A percentile compares a stretch with the other conserved stretches of the same genome.
Conservation (phyloP, 2,797 vertebrate species). For the Triplophysa yarkandensis region DNA sequence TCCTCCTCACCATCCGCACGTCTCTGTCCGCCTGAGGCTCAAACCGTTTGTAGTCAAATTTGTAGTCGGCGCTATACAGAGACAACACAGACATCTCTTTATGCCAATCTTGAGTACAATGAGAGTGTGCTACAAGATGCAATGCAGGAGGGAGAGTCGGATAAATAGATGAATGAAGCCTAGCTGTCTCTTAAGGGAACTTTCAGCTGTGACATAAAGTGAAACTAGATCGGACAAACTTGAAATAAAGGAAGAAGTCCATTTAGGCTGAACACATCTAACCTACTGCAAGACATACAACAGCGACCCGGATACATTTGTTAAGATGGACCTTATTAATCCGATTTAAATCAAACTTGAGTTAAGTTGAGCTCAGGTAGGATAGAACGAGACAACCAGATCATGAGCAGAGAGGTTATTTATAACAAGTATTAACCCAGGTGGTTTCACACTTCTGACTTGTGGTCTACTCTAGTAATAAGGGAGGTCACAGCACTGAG, state of each 20-base stretch:
- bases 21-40: background rate
- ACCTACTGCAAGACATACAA: slow-evolving; percentile 16
- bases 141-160: slow-evolving; percentile 15
- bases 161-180: slow-evolving; percentile 37
- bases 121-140: background rate
- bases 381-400: background rate
- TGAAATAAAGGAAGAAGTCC: slow-evolving; percentile 33
- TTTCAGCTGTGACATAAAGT: slow-evolving; percentile 23
- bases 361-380: background rate
- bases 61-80: background rate
- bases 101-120: slow-evolving; percentile 47
- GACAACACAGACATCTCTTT: slow-evolving; percentile 52
- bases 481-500: background rate
- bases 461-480: background rate
- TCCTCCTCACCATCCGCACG: slow-evolving; percentile 49
- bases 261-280: slow-evolving; percentile 16
- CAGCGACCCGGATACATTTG: background rate
- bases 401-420: background rate
- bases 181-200: slow-evolving; percentile 30
- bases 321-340: background rate
- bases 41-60: background rate
- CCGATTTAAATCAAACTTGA: background rate
- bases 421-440: background rate
- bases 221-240: slow-evolving; percentile 36
- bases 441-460: background rate